phyloP scores from a whole-genome alignment of 35 echinoderm and acorn worm genomes.

The Heliocidaris erythrogramma region DNA sequence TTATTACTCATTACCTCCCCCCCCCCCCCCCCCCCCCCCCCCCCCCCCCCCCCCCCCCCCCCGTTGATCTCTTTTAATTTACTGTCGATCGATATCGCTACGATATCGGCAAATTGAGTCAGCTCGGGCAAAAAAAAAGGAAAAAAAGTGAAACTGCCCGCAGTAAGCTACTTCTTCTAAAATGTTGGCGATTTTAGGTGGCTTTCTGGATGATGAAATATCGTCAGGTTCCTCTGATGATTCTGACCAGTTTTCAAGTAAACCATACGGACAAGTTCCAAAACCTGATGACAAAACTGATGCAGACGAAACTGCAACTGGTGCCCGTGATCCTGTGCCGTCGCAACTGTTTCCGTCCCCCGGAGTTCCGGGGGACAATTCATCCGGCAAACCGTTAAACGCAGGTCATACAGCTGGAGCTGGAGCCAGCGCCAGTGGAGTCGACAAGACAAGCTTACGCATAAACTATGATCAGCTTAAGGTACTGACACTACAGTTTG shows the following conservation, averaged over 20 bases:
- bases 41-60: too few species aligned
- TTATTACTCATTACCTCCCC: too few species aligned
- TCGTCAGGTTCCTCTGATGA: slow-evolving; percentile 27
- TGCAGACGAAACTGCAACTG: background rate
- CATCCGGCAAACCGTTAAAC: background rate
- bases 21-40: too few species aligned
- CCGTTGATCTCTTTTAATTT: too few species aligned
- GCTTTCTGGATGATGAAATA: background rate
- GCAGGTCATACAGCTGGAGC: background rate
- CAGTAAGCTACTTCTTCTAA: background rate
- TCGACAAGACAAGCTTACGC: background rate
- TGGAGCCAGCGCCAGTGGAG: too few species aligned
- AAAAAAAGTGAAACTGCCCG: too few species aligned
- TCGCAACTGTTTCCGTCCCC: background rate
- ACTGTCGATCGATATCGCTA: too few species aligned
- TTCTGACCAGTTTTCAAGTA: background rate
- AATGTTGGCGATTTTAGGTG: background rate
- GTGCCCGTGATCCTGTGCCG: background rate
- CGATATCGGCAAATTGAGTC: too few species aligned
- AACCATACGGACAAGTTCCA: background rate
- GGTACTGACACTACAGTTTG: background rate
- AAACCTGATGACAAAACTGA: background rate
- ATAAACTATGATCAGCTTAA: background rate
- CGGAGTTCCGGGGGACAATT: background rate
- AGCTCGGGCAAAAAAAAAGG: too few species aligned